Evolutionary conservation across 2,113 vertebrate genomes (phyloP), one percentile per base, ranked within the genome.

Genomic region (Istiophorus platypterus): DNA sequence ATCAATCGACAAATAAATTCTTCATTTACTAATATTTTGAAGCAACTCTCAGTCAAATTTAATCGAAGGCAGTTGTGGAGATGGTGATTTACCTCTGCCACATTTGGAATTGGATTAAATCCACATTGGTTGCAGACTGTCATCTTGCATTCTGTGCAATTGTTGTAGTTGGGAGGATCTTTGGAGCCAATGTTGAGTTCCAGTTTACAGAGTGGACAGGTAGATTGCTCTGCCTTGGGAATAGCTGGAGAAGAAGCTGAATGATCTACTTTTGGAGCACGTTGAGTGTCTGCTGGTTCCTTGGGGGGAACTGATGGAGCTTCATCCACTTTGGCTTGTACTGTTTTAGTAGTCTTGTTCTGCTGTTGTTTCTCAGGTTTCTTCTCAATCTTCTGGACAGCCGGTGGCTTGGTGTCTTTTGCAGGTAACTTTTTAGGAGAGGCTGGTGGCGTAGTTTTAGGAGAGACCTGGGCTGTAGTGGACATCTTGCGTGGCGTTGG

Each of bases 101-200:
- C 90, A 84, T 97, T 96, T 0, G 97, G 96, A 59, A 93, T 94
- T 2, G 97, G 97, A 88, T 98, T 97, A 96, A 99, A 99, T 94
- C 98, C 98, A 97, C 98, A 99, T 54, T 96, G 95, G 62, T 96
- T 97, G 90, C 98, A 99, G 56, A 97, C 97, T 49, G 91, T 91
- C 0, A 91, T 94, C 92, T 97, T 97, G 95, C 98, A 99, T 88
- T 97, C 94, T 0, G 97, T 99, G 85, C 98, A 99, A 0, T 93
- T 96, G 73, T 92, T 97, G 85, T 96, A 99, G 93, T 99, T 99
- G 24, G 96, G 94, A 34, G 93, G 91, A 72, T 96, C 96, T 82
- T 93, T 90, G 68, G 96, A 95, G 79, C 89, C 96, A 79, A 94
- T 39, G 63, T 95, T 99, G 74, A 99, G 95, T 74, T 92, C 88